Percentiles rank a stretch among this genome's conserved stretches.
Evolutionary conservation across 2,113 vertebrate species (phyloP).

Genomic region (Phalacrocorax aristotelis): DNA sequence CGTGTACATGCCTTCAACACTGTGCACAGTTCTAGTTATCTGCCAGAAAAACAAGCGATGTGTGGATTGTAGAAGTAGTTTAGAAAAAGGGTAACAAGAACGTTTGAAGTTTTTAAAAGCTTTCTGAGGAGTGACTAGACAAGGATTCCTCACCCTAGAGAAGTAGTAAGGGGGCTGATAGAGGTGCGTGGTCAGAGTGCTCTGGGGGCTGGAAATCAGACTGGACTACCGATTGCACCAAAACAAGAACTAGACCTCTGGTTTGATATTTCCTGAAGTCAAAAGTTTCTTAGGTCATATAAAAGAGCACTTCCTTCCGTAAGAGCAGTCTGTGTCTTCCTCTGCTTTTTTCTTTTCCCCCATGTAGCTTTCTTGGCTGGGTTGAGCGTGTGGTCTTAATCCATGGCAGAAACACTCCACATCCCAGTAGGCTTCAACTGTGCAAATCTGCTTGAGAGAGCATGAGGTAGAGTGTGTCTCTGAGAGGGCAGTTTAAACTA

Average conservation of each 20-base stretch:
- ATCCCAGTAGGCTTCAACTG: not conserved
- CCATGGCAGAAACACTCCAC: not conserved
- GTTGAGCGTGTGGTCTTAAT: not conserved
- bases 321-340: not conserved
- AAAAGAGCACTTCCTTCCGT: not conserved
- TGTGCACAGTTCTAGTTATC: not conserved
- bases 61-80: not conserved
- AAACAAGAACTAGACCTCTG: not conserved
- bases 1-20: accelerated
- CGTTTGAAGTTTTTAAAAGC: not conserved
- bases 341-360: not conserved
- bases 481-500: not conserved
- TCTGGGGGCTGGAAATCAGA: not conserved
- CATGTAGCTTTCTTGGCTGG: not conserved
- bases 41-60: not conserved
- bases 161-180: not conserved
- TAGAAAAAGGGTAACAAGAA: not conserved
- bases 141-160: not conserved
- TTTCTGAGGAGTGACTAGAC: not conserved
- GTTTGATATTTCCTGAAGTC: not conserved
- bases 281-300: not conserved
- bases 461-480: not conserved
- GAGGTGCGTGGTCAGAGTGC: not conserved
- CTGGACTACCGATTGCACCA: not conserved
- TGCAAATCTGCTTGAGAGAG: not conserved